Evolutionary conservation across 2,888 invertebrate genomes (phyloP), one percentile per base, ranked within the genome.

Genomic region (Pristionchus japonicus): DNA sequence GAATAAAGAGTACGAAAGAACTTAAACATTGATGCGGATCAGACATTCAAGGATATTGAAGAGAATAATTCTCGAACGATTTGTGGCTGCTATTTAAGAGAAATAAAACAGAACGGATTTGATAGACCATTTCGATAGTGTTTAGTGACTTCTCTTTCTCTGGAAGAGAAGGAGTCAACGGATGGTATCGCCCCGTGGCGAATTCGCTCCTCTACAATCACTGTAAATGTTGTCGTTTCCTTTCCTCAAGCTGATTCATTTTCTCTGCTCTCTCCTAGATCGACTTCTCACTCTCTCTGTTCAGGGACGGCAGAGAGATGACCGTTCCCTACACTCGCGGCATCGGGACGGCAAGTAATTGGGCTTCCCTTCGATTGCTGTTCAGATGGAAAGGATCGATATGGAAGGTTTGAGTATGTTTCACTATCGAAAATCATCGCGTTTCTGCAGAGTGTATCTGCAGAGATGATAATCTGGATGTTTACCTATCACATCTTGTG

Each of bases 331-430:
- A 86, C 86, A 86, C 70, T 70, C 47, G 70, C 17, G 23, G 43
- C 27, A 37, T 86, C 31, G 34, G 47, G 17, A 49, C 47, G 31
- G 86, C 86, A 13, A 57, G 47, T 47, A n/a, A n/a, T 11, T 47
- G 23, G 23, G 31, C 86, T 3, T 86, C 67, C 47, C 15, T 70
- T 6, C 40, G 37, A 17, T 27, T 86, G 6, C 49, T 86, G 15
- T 23, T 86, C 9, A 43, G 47, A 70, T 86, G 86, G 86, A 86
- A 37, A 34, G 86, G 86, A 70, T 86, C 86, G 23, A 86, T 86
- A 49, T 86, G 86, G 86, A 86, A 86, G 70, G 86, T 86, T 23
- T 15, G 70, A 40, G 0, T 6, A 1, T 64, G 77, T 27, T 1
- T 40, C n/a, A 77, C 23, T 0, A 37, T 31, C 15, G 43, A 34